Base-by-base conservation (phyloP, 2,888 invertebrate species). In the Dyspetes luteomarginatus region DNA sequence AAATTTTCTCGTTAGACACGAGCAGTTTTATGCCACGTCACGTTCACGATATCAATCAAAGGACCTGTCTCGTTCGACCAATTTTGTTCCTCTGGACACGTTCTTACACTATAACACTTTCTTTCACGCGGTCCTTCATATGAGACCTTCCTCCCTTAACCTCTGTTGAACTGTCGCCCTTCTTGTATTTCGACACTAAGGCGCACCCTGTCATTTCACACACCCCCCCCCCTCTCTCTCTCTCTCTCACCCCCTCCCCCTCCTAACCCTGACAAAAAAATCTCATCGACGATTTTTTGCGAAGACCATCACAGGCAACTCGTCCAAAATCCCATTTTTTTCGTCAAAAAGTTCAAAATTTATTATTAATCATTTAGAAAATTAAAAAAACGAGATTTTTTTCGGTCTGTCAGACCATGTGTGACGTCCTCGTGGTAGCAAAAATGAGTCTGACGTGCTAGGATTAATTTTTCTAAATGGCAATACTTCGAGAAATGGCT, bases 41-140 rank as follows among this genome's bases (percentile, higher is more conserved):
- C 78, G 78, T 81, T 67, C 41, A 45, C 68, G 82, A 78, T 78
- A 83, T 83, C 82, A 81, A 81, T 83, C 81, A 81, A 69, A 81
- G 68, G 72, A 43, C 74, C 74, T 71, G 69, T 56, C 75, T 50
- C 43, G 75, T 43, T 43, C 48, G 50, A 55, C 69, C 79, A 79
- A 79, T 79, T 69, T 75, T 45, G 50, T 19, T 36, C 60, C 62
- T 15, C n/a, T n/a, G 28, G 28, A 72, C 22, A 43, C 30, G 50
- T 74, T 67, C 41, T 22, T 19, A 58, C 73, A 52, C 50, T 50
- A 50, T 56, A 41, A 52, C 26, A 56, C 65, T n/a, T 41, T 73
- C 15, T 24, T 22, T 72, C 62, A 28, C 9, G 9, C 36, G 12
- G 36, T 12, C 9, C 36, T 36, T 36, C 36, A 36, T 36, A 36